Percentiles rank a stretch among this genome's conserved stretches.
phyloP scores from a whole-genome alignment of 2,888 invertebrate species.

The Crocallis elinguaria region DNA sequence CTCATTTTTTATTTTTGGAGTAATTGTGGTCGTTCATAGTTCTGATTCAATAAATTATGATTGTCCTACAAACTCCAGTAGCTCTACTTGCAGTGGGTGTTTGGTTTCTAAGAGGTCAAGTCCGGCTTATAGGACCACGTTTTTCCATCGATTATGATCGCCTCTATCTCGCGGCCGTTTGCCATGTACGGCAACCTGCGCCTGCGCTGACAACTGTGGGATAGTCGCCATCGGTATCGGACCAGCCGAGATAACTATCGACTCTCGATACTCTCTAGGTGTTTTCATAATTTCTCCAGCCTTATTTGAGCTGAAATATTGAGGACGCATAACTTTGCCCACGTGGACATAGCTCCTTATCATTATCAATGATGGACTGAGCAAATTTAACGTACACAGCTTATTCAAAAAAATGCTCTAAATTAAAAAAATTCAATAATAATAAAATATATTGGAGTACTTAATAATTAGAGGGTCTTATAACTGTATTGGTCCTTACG shows the following conservation, averaged over 20 bases:
- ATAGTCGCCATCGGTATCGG: constrained; percentile 67
- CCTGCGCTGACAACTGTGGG: constrained; percentile 76
- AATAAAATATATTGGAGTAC: too few relatives aligned
- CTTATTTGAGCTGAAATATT: constrained; percentile 47
- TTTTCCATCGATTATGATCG: constrained; percentile 78
- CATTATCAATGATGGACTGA: not conserved
- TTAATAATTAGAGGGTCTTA: not conserved
- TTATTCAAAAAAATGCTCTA: too few relatives aligned
- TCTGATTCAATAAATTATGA: not conserved
- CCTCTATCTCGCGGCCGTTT: constrained; percentile 59
- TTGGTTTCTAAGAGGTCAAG: constrained; percentile 70
- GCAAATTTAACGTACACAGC: too few relatives aligned
- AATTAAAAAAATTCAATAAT: too few relatives aligned
- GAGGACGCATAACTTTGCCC: not conserved
- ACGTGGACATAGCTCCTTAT: not conserved
- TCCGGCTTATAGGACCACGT: constrained; percentile 72
- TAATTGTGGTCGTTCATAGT: not conserved
- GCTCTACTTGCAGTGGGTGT: constrained; percentile 43
- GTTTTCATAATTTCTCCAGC: constrained; percentile 73
- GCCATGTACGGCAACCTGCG: constrained; percentile 78
- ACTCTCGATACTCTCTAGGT: constrained; percentile 57
- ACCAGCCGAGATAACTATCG: constrained; percentile 63
- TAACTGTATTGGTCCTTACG: not conserved
- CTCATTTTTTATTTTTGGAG: not conserved
- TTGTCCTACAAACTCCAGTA: constrained; percentile 21